These are phyloP conservation scores for Corvus cornix DNA, from an alignment of 2,113 vertebrate species.

Conservation along the genomic window DNA sequence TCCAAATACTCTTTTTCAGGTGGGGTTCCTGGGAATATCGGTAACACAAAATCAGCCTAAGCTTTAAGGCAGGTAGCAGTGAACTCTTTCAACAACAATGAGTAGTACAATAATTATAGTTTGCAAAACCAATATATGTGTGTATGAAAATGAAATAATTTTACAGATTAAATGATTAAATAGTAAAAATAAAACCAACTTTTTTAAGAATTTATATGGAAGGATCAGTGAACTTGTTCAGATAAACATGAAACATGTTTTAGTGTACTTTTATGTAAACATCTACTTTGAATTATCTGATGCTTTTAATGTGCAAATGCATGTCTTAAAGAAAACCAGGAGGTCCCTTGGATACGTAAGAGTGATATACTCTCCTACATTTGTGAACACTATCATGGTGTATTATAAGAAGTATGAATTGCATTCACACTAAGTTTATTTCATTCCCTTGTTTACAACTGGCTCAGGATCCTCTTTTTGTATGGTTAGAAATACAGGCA, in stretches of 20 bases:
- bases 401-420: background rate
- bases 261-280: background rate
- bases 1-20: background rate
- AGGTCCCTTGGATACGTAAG: background rate
- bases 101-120: background rate
- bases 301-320: background rate
- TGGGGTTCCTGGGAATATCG: background rate
- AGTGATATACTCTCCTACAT: background rate
- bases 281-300: background rate
- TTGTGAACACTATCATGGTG: accelerated
- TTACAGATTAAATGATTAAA: background rate
- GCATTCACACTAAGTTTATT: background rate
- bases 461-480: background rate
- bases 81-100: background rate
- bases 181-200: background rate
- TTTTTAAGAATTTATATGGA: background rate
- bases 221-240: background rate
- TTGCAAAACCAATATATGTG: background rate
- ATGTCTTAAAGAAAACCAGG: background rate
- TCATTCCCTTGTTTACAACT: background rate
- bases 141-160: background rate
- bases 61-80: background rate
- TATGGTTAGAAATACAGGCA: background rate
- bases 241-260: background rate
- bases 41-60: background rate